A percentile compares a stretch with the other conserved stretches of the same genome.
Evolutionary conservation across 2,888 invertebrate genomes (phyloP).

Genomic region (Melanotus villosus): DNA sequence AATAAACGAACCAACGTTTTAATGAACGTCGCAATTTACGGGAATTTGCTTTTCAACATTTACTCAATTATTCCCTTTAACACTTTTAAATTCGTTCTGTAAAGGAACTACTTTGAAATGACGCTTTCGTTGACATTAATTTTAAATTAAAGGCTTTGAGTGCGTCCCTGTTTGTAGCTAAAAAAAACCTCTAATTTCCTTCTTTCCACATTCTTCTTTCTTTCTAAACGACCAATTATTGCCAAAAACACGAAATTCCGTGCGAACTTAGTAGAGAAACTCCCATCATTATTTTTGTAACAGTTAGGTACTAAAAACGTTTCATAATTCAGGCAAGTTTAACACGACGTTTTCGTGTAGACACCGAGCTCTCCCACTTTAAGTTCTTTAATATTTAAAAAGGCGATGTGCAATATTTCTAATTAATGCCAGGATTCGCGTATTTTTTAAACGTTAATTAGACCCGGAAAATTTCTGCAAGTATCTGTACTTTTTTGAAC

Average conservation of each 20-base stretch:
- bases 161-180: neutral
- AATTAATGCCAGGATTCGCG: neutral
- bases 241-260: neutral
- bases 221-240: neutral
- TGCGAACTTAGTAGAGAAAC: neutral
- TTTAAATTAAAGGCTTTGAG: neutral
- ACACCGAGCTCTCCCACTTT: too few species aligned
- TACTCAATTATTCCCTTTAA: neutral
- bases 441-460: neutral
- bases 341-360: too few species aligned
- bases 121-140: constrained; percentile 10
- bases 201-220: neutral
- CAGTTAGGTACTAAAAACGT: neutral
- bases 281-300: neutral
- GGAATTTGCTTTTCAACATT: neutral
- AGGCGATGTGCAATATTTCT: neutral
- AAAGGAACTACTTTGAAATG: neutral
- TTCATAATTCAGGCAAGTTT: neutral
- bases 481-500: neutral
- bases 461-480: neutral
- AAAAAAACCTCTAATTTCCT: constrained; percentile 13
- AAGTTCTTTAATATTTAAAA: neutral
- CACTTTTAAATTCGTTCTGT: neutral
- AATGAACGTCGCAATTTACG: too few species aligned
- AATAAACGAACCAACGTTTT: too few species aligned